Percentiles rank a stretch among this genome's conserved stretches.
These are phyloP conservation scores for Zaprionus inermis DNA, from an alignment of 1,140 invertebrate genomes.

Conservation along the genomic window DNA sequence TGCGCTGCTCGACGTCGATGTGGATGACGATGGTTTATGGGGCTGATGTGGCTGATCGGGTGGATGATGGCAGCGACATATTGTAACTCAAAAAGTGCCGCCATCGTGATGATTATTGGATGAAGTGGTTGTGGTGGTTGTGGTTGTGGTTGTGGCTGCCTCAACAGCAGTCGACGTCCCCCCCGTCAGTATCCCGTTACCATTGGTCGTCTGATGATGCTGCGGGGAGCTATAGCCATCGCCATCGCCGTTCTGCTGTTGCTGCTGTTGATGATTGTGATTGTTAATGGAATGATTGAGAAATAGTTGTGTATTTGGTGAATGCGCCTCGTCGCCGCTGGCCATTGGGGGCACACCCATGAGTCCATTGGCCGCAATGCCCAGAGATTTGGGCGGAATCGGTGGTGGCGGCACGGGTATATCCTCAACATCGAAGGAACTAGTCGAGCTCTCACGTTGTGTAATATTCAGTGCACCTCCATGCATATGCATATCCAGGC, in stretches of 20 bases:
- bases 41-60: conserved; percentile 77
- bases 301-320: conserved; percentile 61
- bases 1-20: conserved; percentile 62
- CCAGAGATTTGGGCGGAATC: conserved; percentile 78
- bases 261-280: conserved; percentile 50
- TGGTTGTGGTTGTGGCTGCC: conserved; percentile 47
- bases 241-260: conserved; percentile 60
- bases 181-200: conserved; percentile 28
- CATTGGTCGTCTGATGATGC: conserved; percentile 55
- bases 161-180: conserved; percentile 20
- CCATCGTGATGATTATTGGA: conserved; percentile 74
- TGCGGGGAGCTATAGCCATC: conserved; percentile 56
- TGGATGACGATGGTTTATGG: conserved; percentile 79
- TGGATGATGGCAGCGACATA: conserved; percentile 84
- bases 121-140: conserved; percentile 41
- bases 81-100: conserved; percentile 84
- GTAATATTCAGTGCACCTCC: conserved; percentile 66
- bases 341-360: neutral
- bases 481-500: conserved; percentile 60
- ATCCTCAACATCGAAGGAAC: conserved; percentile 80
- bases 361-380: conserved; percentile 59
- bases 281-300: conserved; percentile 73
- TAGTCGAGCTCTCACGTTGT: conserved; percentile 72
- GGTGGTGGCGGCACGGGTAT: conserved; percentile 77
- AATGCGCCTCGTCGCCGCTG: conserved; percentile 57